phyloP scores from a whole-genome alignment of 1,140 invertebrate species.

The Eupristina koningsbergeri region DNA sequence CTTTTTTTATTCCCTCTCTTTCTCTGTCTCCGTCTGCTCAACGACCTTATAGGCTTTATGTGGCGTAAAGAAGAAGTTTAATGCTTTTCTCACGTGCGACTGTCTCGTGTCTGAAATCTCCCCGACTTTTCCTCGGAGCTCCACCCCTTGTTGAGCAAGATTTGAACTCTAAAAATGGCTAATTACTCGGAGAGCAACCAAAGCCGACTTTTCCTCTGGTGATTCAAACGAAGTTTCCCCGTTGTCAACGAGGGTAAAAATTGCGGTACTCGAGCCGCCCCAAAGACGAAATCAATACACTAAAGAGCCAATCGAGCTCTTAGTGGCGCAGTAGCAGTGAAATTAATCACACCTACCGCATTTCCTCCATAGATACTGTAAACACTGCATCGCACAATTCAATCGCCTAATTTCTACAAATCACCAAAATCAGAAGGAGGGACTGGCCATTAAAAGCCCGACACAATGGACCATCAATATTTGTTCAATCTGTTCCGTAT shows the following conservation, averaged over 20 bases:
- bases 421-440: slow-evolving; percentile 13
- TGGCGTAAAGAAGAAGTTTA: slow-evolving; percentile 23
- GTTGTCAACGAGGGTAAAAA: too few species aligned
- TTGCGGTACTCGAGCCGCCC: too few species aligned
- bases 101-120: not conserved
- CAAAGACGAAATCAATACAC: not conserved
- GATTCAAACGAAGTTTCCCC: too few species aligned
- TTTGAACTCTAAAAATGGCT: too few species aligned
- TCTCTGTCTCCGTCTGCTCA: not conserved
- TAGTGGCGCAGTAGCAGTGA: not conserved
- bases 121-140: not conserved
- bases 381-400: slow-evolving; percentile 3
- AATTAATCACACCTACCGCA: slow-evolving; percentile 19
- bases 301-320: not conserved
- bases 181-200: not conserved
- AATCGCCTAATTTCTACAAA: slow-evolving; percentile 37
- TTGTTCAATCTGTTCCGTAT: slow-evolving; percentile 12
- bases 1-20: not conserved
- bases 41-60: slow-evolving; percentile 21
- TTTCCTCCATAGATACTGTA: not conserved
- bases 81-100: slow-evolving; percentile 37
- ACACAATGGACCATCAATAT: slow-evolving; percentile 48
- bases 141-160: too few species aligned
- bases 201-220: too few species aligned
- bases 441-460: slow-evolving; percentile 36